Percentiles rank a stretch among this genome's conserved stretches.
Conservation (phyloP, 1,140 invertebrate species). For the Trichonephila inaurata region DNA sequence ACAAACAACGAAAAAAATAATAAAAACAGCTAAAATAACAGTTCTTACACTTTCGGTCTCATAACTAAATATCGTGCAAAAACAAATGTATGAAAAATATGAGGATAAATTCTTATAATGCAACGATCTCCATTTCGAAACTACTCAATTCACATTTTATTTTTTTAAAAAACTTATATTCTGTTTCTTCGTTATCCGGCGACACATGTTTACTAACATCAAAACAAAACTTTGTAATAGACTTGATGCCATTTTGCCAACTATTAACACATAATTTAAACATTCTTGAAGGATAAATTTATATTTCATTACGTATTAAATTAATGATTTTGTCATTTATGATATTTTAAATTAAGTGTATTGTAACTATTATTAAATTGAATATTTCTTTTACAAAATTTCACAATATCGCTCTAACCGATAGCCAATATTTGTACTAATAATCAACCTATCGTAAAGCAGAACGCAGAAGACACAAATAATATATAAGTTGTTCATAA, state of each 20-base stretch:
- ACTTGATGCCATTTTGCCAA: conserved; percentile 19
- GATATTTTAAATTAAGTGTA: too few species aligned
- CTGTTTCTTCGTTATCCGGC: not conserved
- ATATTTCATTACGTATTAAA: too few species aligned
- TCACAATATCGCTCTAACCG: too few species aligned
- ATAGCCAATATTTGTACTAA: too few species aligned
- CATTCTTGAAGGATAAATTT: too few species aligned
- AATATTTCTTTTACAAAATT: too few species aligned
- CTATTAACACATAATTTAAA: not conserved
- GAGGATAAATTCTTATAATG: not conserved
- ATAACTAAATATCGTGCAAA: not conserved
- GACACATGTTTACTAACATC: conserved; percentile 37
- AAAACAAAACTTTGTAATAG: conserved; percentile 5
- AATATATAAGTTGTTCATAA: too few species aligned
- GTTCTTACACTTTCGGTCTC: conserved; percentile 48
- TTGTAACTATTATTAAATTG: too few species aligned
- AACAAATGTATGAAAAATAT: not conserved
- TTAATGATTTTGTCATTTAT: too few species aligned
- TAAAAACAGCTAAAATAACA: not conserved
- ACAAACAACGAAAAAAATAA: conserved; percentile 18
- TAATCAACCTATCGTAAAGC: too few species aligned
- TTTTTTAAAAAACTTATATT: not conserved
- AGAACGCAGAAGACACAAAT: too few species aligned
- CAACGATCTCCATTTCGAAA: not conserved
- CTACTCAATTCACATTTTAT: not conserved